A percentile compares a stretch with the other conserved stretches of the same genome.
Conservation (phyloP, 2,888 invertebrate species). For the Trissolcus brochymenae region DNA sequence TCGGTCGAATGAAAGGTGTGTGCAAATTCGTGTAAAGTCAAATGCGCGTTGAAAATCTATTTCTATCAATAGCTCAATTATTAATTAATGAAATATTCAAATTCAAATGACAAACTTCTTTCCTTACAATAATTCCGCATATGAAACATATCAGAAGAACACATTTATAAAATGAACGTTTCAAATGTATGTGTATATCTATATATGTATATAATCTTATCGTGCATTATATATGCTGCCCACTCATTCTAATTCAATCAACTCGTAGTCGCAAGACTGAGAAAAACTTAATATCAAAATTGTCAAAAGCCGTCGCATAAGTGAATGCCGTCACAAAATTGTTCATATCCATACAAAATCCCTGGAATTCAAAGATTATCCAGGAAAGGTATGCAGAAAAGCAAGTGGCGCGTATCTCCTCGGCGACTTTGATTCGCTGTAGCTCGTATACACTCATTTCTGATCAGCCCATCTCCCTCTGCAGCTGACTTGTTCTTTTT, state of each 20-base stretch:
- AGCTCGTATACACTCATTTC: slow-evolving; percentile 45
- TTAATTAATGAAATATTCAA: too few relatives aligned
- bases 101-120: not conserved
- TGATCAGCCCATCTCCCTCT: slow-evolving; percentile 54
- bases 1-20: slow-evolving; percentile 17
- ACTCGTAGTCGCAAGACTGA: slow-evolving; percentile 3
- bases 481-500: slow-evolving; percentile 53
- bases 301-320: slow-evolving; percentile 23
- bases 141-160: not conserved
- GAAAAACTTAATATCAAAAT: slow-evolving; percentile 38
- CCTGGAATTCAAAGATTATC: slow-evolving; percentile 35
- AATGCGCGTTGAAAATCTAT: not conserved
- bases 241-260: slow-evolving; percentile 20
- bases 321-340: slow-evolving; percentile 22
- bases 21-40: not conserved
- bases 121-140: not conserved
- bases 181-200: not conserved
- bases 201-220: not conserved
- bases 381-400: slow-evolving; percentile 51
- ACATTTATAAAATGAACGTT: not conserved
- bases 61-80: too few relatives aligned
- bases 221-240: not conserved
- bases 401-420: slow-evolving; percentile 53
- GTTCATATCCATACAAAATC: slow-evolving; percentile 39
- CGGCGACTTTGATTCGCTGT: slow-evolving; percentile 54